phyloP scores from a whole-genome alignment of 2,797 vertebrate genomes.

The Hydrolagus colliei region DNA sequence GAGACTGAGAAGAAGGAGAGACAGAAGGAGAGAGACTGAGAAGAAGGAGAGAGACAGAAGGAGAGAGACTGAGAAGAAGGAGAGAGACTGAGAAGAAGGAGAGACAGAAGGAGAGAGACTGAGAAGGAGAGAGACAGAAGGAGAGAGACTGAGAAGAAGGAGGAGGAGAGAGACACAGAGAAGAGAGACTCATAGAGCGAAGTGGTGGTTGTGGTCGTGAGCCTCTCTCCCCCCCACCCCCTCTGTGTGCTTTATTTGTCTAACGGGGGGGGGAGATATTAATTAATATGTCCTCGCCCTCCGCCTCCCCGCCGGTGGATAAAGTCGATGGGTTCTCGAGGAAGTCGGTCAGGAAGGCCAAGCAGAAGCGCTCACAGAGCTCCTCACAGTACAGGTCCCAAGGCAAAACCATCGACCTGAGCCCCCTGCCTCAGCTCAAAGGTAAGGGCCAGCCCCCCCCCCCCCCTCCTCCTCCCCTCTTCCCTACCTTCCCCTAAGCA shows the following conservation, averaged over 20 bases:
- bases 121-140: not conserved
- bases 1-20: no score
- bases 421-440: slow-evolving; percentile 93
- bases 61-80: no score
- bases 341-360: slow-evolving; percentile 99
- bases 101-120: no score
- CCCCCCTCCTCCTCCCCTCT: slow-evolving; percentile 42
- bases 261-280: not conserved
- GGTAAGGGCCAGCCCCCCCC: slow-evolving; percentile 67
- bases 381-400: slow-evolving; percentile 98
- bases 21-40: no score
- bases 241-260: not conserved
- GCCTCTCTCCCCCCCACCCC: not conserved
- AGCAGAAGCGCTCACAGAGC: slow-evolving; percentile 98
- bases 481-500: slow-evolving; percentile 35
- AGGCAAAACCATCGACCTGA: slow-evolving; percentile 98
- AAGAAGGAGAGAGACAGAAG: no score
- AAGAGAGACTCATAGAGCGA: no score
- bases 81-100: no score
- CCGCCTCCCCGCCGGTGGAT: slow-evolving; percentile 98
- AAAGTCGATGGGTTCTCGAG: slow-evolving; percentile 99
- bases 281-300: slow-evolving; percentile 99
- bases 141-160: not conserved
- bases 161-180: not conserved
- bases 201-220: not conserved